A percentile compares a stretch with the other conserved stretches of the same genome.
These are phyloP conservation scores for Eupeodes latifasciatus DNA, from an alignment of 2,888 invertebrate species.

Conservation along the genomic window DNA sequence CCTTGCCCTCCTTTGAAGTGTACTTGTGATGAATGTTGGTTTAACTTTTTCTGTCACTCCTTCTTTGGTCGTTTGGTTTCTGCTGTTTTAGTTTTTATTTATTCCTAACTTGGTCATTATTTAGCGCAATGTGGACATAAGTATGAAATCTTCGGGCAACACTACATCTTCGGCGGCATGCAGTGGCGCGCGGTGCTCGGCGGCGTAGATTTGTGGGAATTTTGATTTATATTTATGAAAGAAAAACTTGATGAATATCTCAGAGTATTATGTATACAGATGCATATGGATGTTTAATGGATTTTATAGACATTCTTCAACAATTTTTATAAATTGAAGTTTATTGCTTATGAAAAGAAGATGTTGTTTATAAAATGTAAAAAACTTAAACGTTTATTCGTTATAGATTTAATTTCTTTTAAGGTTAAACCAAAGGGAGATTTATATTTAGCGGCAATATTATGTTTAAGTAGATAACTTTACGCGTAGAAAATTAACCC, in stretches of 20 bases:
- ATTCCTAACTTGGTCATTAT: constrained; percentile 36
- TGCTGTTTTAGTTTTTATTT: not conserved
- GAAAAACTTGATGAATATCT: constrained; percentile 42
- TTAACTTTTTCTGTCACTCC: constrained; percentile 45
- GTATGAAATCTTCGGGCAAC: constrained; percentile 53
- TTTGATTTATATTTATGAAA: constrained; percentile 63
- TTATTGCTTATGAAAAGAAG: not conserved
- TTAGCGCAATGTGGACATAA: constrained; percentile 60
- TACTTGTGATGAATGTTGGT: constrained; percentile 62
- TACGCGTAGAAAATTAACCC: too few relatives aligned
- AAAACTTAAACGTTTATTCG: not conserved
- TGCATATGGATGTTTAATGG: constrained; percentile 1
- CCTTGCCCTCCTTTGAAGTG: constrained; percentile 67
- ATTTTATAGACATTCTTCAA: constrained; percentile 10
- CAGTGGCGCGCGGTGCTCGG: not conserved
- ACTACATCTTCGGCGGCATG: constrained; percentile 39
- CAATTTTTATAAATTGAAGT: constrained; percentile 20
- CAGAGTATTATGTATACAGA: not conserved
- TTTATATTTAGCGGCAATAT: too few relatives aligned
- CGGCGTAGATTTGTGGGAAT: constrained; percentile 36
- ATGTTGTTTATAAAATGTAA: not conserved
- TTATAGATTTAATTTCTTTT: not conserved
- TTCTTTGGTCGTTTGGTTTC: constrained; percentile 33
- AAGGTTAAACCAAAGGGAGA: not conserved
- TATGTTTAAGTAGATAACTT: too few relatives aligned